Evolutionary conservation across 2,797 vertebrate species (phyloP).

Genomic region (Lithobates pipiens): DNA sequence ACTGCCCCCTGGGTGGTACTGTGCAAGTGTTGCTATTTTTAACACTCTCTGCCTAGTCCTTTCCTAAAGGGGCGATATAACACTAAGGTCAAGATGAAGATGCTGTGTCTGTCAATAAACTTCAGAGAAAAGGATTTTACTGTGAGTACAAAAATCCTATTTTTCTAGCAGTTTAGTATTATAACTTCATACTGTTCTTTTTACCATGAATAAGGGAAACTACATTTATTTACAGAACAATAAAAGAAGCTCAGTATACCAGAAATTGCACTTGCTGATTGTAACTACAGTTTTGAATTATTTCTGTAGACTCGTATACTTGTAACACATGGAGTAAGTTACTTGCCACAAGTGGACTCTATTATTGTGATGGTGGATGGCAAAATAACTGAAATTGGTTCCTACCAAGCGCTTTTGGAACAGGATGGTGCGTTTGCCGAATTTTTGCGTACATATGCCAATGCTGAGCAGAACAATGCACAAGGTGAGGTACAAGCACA

Average conservation of each 20-base stretch:
- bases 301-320: conserved; percentile 83
- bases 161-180: no score
- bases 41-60: no score
- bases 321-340: conserved; percentile 90
- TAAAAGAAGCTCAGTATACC: no score
- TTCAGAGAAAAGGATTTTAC: no score
- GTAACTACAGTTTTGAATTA: neutral
- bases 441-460: conserved; percentile 85
- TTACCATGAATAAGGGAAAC: neutral
- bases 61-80: no score
- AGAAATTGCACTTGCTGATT: neutral
- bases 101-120: no score
- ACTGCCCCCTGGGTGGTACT: no score
- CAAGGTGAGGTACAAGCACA: conserved; percentile 34
- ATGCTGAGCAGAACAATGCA: conserved; percentile 74
- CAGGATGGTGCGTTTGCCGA: conserved; percentile 88
- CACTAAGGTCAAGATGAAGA: no score
- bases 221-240: neutral
- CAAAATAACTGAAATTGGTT: conserved; percentile 91
- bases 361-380: conserved; percentile 92
- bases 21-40: no score
- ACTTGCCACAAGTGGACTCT: conserved; percentile 85
- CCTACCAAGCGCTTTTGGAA: conserved; percentile 87
- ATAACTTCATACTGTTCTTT: neutral
- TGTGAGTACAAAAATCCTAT: no score